Percentiles rank a stretch among this genome's conserved stretches.
Evolutionary conservation across 2,797 vertebrate species (phyloP).

Genomic region (Lepilemur ruficaudatus): DNA sequence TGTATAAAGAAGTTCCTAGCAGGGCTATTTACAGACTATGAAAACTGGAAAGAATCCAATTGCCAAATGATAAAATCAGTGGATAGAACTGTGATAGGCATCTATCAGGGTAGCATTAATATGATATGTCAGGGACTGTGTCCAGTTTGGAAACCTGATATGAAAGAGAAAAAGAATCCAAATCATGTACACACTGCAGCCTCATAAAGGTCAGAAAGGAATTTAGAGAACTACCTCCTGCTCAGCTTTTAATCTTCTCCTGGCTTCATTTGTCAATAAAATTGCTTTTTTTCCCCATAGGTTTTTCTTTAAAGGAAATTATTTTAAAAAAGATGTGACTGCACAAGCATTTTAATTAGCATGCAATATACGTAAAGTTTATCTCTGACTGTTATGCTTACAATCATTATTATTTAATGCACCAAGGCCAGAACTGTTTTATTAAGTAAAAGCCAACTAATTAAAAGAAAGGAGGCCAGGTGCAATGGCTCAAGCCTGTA

Average conservation of each 20-base stretch:
- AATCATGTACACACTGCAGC: not conserved
- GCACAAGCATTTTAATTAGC: not conserved
- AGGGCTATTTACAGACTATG: not conserved
- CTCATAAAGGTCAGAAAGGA: conserved; percentile 4
- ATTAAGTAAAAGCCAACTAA: conserved; percentile 13
- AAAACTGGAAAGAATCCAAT: not conserved
- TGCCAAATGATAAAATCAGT: not conserved
- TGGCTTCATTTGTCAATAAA: not conserved
- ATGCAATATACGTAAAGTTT: not conserved
- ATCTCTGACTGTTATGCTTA: not conserved
- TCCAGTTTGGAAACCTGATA: conserved; percentile 1
- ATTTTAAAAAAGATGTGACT: not conserved
- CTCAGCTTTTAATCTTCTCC: conserved; percentile 36
- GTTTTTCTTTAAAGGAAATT: not conserved
- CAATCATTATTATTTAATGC: not conserved
- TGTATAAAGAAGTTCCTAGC: not conserved
- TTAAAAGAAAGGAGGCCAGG: not conserved
- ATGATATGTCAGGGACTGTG: not conserved
- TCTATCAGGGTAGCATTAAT: not conserved
- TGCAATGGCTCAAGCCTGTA: too few species aligned
- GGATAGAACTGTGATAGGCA: not conserved
- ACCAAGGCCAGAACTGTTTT: not conserved
- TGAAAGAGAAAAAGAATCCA: conserved; percentile 8
- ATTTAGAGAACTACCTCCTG: not conserved
- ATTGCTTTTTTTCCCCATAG: not conserved